Conservation (phyloP, 1,140 invertebrate genomes). For the Tetragonula clypearis region DNA sequence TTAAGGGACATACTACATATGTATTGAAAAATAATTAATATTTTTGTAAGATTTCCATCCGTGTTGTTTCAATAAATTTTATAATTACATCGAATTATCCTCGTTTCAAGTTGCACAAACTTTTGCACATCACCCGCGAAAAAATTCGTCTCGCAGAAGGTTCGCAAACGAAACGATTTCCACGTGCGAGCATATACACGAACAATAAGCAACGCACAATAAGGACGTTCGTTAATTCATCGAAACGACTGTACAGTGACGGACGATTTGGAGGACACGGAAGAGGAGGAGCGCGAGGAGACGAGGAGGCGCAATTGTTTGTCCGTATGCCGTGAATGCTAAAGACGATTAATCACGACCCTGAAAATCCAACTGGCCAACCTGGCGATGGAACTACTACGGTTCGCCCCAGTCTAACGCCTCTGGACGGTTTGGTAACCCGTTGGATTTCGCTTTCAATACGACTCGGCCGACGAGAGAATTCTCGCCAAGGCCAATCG, state of each 20-base stretch:
- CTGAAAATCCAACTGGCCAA: conserved; percentile 1
- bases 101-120: no score
- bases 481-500: conserved; percentile 73
- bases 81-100: no score
- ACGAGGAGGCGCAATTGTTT: not conserved
- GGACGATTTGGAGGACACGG: conserved; percentile 4
- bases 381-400: no score
- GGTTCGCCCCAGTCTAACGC: not conserved
- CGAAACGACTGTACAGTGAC: not conserved
- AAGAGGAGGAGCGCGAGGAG: not conserved
- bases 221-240: not conserved
- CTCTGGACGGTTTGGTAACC: conserved; percentile 69
- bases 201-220: no score
- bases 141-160: no score
- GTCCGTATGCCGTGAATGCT: not conserved
- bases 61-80: no score
- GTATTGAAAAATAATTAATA: no score
- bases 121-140: no score
- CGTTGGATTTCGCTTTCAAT: conserved; percentile 72
- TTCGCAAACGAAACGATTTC: not conserved
- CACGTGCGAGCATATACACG: not conserved
- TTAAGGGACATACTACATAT: no score
- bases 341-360: conserved; percentile 21
- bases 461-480: conserved; percentile 62
- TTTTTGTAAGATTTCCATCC: no score